Base-by-base conservation (phyloP, 2,113 vertebrate species). In the Speoplatyrhinus poulsoni region DNA sequence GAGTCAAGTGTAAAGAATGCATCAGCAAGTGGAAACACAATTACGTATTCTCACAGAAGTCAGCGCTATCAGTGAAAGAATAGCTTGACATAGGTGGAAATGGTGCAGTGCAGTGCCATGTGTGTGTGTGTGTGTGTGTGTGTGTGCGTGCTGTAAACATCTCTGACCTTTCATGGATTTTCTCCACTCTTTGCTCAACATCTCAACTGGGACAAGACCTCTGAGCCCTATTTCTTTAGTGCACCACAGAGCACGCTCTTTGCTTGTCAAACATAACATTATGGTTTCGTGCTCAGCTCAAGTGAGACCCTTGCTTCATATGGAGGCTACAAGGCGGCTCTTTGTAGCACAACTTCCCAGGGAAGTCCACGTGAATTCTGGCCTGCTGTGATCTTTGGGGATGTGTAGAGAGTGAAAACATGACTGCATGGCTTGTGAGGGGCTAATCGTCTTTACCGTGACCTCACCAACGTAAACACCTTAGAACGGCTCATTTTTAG, bases 241-340 rank as follows among this genome's bases (percentile, higher is more conserved):
- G 73, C 74, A 65, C 77, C 67, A 15, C 82, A 50, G 76, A 83
- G 84, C 76, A 63, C 78, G 69, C 87, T 82, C 80, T 80, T 62
- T 75, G 74, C 85, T 83, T 79, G 77, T 87, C 86, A 92, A 89
- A 90, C 87, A 92, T 82, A 92, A 93, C 89, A 92, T 92, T 92
- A 88, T 90, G 90, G 68, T 89, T 90, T 82, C 75, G 81, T 72
- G 80, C 81, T 62, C 10, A 68, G 75, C 59, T 53, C 33, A 60
- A 79, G 52, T 77, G 58, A 83, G 80, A 82, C 62, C 75, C 60
- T 59, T 17, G 79, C 74, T 72, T 75, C 69, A 78, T 62, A 55
- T 61, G 12, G 52, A 77, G 73, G 80, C 72, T 77, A 90, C 85
- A 91, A 90, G 82, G 88, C 50, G 2, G 66, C 70, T 84, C 89